These are phyloP conservation scores for Dicentrarchus labrax DNA, from an alignment of 2,113 vertebrate species.

Conservation along the genomic window DNA sequence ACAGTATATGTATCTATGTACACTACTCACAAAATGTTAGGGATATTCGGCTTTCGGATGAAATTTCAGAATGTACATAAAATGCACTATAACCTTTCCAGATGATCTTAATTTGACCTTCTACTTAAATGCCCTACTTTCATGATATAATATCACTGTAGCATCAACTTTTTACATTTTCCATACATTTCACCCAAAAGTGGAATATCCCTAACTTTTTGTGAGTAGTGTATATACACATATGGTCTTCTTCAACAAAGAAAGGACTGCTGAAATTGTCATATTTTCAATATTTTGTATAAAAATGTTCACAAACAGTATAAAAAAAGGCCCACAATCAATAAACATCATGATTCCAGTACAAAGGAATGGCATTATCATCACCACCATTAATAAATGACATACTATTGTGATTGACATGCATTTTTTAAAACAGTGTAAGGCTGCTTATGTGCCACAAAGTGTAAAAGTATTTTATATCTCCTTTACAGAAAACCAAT, in stretches of 20 bases:
- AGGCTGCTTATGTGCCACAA: slow-evolving; percentile 53
- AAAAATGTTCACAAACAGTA: slow-evolving; percentile 39
- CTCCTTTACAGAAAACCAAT: slow-evolving; percentile 35
- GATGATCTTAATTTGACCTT: too few relatives aligned
- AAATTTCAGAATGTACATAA: too few relatives aligned
- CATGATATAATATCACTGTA: too few relatives aligned
- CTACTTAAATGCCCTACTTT: too few relatives aligned
- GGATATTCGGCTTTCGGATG: too few relatives aligned
- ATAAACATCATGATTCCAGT: slow-evolving; percentile 11
- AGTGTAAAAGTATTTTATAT: slow-evolving; percentile 39
- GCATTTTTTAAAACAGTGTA: slow-evolving; percentile 24
- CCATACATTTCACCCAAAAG: too few relatives aligned
- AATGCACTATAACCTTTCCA: too few relatives aligned
- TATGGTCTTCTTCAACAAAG: slow-evolving; percentile 2
- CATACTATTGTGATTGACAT: slow-evolving; percentile 3
- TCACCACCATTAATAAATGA: slow-evolving; percentile 4
- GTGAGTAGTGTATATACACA: too few relatives aligned
- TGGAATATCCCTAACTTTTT: too few relatives aligned
- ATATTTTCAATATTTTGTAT: slow-evolving; percentile 43
- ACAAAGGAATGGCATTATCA: background rate
- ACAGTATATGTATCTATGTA: background rate
- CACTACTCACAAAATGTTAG: too few relatives aligned
- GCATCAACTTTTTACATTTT: too few relatives aligned
- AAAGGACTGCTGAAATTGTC: slow-evolving; percentile 3
- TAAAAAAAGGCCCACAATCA: slow-evolving; percentile 11